Base-by-base conservation (phyloP, 2,113 vertebrate species). In the Oreotrochilus melanogaster region DNA sequence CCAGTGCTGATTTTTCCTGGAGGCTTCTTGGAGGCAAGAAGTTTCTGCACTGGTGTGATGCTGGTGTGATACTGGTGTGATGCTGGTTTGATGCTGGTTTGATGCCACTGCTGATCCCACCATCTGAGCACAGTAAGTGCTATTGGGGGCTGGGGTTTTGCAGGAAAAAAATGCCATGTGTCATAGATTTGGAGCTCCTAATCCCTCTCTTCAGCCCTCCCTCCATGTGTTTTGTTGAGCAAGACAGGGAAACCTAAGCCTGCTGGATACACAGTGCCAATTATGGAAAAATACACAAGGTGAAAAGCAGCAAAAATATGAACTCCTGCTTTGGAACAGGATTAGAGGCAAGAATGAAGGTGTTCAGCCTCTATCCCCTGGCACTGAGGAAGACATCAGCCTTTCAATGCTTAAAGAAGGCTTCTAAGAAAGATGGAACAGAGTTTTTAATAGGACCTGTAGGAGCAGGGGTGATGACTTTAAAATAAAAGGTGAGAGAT, bases 41-140 rank as follows among this genome's bases (percentile, higher is more conserved):
- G 30, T 1, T 67, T 56, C 78, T 65, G 58, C 42, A 10, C 47
- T 5, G 16, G 3, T 3, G 2, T 65, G 14, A 9, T 75, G 60
- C 4, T 11, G 31, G 2, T 18, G 37, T 69, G 22, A 62, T 78
- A 37, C 35, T 37, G 35, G 35, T 37, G 35, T 37, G 35, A 37
- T 37, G 35, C 35, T 37, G 35, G 35, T 37, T 8, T 37, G 35
- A 37, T n/a, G n/a, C 4, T 11, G 31, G 2, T 18, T 42, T 69
- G 22, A 62, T 78, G 39, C 51, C n/a, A 43, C 13, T 39, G 19
- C 58, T 56, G 11, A 23, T 19, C 31, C 14, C 62, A 47, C 18
- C 0, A 0, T 0, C 12, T 50, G 4, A 17, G 50, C 56, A 31
- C 2, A 1, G 25, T 31, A 64, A 56, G 22, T 2, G 2, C 23